phyloP scores from a whole-genome alignment of 2,113 vertebrate species.

The Callipepla squamata region DNA sequence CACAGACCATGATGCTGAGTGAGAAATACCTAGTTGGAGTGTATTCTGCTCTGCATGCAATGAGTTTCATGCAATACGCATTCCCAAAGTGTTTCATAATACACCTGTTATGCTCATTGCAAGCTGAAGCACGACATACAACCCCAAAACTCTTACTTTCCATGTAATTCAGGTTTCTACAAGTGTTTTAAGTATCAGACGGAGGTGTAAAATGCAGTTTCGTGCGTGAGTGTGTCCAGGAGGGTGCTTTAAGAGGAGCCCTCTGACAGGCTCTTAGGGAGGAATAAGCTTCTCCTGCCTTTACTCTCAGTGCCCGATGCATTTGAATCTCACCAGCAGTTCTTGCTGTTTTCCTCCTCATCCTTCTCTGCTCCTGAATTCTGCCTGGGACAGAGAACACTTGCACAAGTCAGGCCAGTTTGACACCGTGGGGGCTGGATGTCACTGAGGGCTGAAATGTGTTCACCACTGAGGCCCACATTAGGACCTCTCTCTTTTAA shows the following conservation, averaged over 20 bases:
- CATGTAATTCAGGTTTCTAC: background rate
- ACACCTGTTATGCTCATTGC: background rate
- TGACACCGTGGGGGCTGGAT: background rate
- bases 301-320: background rate
- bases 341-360: constrained; percentile 21
- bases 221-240: background rate
- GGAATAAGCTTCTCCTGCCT: background rate
- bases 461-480: background rate
- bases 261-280: background rate
- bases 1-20: background rate
- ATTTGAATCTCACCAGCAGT: background rate
- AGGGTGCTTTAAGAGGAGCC: background rate
- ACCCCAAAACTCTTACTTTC: background rate
- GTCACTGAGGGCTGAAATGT: background rate
- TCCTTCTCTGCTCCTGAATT: background rate
- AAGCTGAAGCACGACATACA: background rate
- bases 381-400: background rate
- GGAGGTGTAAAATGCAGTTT: background rate
- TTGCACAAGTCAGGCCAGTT: background rate
- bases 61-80: background rate
- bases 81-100: background rate
- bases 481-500: background rate
- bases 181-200: background rate
- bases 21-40: background rate
- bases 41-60: background rate